Conservation (phyloP, 2,888 invertebrate genomes). For the Nemotelus pantherinus region DNA sequence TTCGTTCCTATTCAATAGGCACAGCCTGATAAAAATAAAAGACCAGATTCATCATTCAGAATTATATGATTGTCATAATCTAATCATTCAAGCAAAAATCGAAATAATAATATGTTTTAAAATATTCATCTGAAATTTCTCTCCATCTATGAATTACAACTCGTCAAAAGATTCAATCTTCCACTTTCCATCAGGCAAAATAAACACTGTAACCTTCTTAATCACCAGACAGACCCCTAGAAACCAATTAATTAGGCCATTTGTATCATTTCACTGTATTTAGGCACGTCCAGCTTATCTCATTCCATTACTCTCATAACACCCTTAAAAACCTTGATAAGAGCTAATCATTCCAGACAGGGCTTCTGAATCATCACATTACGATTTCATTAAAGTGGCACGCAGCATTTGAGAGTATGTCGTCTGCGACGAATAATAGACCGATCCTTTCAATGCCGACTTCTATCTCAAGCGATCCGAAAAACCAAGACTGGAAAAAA, state of each 20-base stretch:
- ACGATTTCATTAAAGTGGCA: slow-evolving; percentile 6
- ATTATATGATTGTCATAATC: too few relatives aligned
- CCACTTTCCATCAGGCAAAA: too few relatives aligned
- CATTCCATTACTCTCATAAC: not conserved
- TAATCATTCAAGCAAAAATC: too few relatives aligned
- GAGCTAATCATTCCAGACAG: slow-evolving; percentile 15
- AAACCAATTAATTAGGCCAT: slow-evolving; percentile 6
- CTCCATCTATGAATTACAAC: too few relatives aligned
- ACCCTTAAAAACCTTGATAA: slow-evolving; percentile 3
- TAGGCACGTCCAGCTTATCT: not conserved
- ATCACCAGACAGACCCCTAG: not conserved
- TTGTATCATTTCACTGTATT: not conserved
- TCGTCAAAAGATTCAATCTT: too few relatives aligned
- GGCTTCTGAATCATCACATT: slow-evolving; percentile 14
- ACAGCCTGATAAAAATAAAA: too few relatives aligned
- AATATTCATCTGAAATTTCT: too few relatives aligned
- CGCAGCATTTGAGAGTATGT: not conserved
- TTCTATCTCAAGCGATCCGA: not conserved
- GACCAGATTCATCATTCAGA: too few relatives aligned
- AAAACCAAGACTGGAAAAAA: not conserved
- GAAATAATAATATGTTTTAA: too few relatives aligned
- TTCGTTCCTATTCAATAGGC: too few relatives aligned
- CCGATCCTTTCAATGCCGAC: not conserved
- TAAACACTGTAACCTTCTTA: too few relatives aligned
- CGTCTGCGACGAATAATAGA: not conserved